Conservation (phyloP, 2,888 invertebrate species). For the Gymnoscelis rufifasciata region DNA sequence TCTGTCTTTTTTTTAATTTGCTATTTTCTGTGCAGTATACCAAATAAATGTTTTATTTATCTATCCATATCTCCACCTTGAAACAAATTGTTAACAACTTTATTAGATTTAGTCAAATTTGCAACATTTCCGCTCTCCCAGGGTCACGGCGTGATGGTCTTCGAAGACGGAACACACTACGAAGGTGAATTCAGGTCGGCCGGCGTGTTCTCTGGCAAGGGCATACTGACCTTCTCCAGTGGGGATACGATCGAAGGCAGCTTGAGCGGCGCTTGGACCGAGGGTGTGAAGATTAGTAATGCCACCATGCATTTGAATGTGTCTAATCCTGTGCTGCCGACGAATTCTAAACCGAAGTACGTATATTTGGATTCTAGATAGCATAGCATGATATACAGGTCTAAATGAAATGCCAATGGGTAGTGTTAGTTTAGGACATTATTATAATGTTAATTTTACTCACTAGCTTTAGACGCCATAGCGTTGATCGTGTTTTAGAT, state of each 20-base stretch:
- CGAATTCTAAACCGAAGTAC: constrained; percentile 51
- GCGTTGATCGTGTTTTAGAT: no score
- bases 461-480: no score
- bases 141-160: constrained; percentile 93
- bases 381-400: no score
- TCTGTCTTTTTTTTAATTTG: no score
- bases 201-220: constrained; percentile 89
- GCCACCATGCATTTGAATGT: constrained; percentile 84
- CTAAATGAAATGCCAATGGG: no score
- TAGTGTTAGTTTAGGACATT: no score
- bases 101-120: neutral
- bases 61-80: no score
- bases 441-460: no score
- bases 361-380: no score
- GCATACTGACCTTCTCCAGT: constrained; percentile 87
- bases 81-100: neutral
- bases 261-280: constrained; percentile 86
- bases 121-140: constrained; percentile 38
- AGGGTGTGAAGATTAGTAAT: constrained; percentile 86
- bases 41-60: no score
- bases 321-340: constrained; percentile 75
- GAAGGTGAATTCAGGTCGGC: constrained; percentile 92
- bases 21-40: no score
- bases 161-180: constrained; percentile 92
- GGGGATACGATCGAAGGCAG: constrained; percentile 87